Evolutionary conservation across 2,113 vertebrate species (phyloP).

Genomic region (Butorides virescens): DNA sequence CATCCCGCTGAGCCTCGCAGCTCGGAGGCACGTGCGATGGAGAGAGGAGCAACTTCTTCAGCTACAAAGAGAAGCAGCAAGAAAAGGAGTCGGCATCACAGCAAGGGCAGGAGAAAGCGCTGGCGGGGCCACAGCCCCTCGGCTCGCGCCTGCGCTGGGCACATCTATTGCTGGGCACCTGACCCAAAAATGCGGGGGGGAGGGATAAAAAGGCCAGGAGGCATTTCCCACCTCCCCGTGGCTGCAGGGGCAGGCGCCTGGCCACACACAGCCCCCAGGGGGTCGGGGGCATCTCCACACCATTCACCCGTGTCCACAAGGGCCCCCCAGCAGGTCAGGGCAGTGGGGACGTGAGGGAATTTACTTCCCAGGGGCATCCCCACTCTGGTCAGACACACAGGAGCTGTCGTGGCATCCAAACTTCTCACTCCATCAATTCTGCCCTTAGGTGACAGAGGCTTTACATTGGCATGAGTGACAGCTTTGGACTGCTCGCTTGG

Average conservation of each 20-base stretch:
- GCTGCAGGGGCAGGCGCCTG: neutral
- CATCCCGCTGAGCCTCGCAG: conserved; percentile 83
- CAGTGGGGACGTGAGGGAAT: neutral
- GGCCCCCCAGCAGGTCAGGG: neutral
- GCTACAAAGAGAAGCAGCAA: conserved; percentile 71
- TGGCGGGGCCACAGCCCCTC: neutral
- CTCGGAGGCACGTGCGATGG: conserved; percentile 81
- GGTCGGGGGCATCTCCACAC: neutral
- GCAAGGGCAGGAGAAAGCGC: neutral
- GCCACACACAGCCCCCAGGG: neutral
- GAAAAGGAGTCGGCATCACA: conserved; percentile 46
- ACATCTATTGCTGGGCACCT: neutral
- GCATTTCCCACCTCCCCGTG: neutral
- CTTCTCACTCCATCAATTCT: neutral
- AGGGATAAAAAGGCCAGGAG: neutral
- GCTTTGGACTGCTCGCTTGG: neutral
- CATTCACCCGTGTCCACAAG: neutral
- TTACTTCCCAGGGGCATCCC: neutral
- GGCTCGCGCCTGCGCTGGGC: fast-evolving
- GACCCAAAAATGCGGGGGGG: neutral
- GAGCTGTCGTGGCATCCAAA: neutral
- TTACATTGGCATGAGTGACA: neutral
- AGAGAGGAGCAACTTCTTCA: conserved; percentile 91
- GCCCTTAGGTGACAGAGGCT: neutral
- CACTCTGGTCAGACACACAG: neutral